Conservation (phyloP, 2,888 invertebrate genomes). For the Eupithecia abbreviata region DNA sequence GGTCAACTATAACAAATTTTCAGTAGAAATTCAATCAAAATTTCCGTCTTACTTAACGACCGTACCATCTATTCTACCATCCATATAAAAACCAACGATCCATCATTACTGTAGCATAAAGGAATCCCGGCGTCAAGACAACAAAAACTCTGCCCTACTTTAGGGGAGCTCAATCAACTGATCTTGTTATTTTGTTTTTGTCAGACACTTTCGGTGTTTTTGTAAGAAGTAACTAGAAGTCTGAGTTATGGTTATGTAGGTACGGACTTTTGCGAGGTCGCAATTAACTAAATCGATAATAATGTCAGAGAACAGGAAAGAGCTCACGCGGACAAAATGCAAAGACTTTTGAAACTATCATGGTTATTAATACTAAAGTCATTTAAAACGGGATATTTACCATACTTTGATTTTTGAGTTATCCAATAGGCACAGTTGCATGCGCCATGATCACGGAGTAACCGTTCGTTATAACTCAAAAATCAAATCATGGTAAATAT, state of each 20-base stretch:
- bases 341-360: neutral
- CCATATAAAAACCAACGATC: constrained; percentile 15
- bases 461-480: too few relatives aligned
- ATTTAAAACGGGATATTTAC: too few relatives aligned
- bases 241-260: constrained; percentile 11
- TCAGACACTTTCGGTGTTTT: neutral
- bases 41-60: neutral
- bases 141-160: constrained; percentile 29
- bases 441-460: too few relatives aligned
- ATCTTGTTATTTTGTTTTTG: constrained; percentile 28
- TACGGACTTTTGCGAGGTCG: neutral
- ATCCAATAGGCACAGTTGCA: too few relatives aligned
- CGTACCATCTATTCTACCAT: neutral
- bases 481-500: too few relatives aligned
- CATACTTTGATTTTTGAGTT: too few relatives aligned
- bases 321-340: neutral
- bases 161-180: constrained; percentile 30
- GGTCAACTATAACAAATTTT: neutral
- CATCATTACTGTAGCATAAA: constrained; percentile 27
- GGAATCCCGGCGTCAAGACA: constrained; percentile 16
- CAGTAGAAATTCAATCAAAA: neutral
- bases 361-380: too few relatives aligned
- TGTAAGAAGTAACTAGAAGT: neutral
- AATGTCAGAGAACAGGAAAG: neutral
- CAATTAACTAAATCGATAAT: neutral